Evolutionary conservation across 1,140 invertebrate genomes (phyloP).

Genomic region (Hyphantria cunea): DNA sequence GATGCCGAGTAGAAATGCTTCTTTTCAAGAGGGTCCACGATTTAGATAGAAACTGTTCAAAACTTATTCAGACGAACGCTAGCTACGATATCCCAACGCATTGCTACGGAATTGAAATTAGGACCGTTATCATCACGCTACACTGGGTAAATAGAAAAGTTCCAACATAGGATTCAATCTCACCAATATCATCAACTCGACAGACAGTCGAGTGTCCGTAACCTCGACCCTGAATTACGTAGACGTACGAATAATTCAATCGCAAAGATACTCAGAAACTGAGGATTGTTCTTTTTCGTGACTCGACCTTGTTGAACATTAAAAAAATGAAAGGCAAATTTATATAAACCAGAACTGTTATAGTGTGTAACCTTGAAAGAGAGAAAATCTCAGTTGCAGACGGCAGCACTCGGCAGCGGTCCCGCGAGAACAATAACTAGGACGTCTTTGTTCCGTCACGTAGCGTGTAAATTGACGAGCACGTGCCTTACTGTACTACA

Average conservation of each 20-base stretch:
- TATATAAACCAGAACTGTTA: conserved; percentile 34
- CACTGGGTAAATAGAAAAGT: conserved; percentile 57
- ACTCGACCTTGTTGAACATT: conserved; percentile 37
- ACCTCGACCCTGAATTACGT: conserved; percentile 45
- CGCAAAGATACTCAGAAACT: conserved; percentile 22
- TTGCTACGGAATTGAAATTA: conserved; percentile 68
- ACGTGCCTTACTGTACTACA: conserved; percentile 48
- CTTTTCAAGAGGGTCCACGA: conserved; percentile 51
- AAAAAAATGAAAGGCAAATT: conserved; percentile 54
- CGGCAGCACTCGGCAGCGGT: conserved; percentile 33
- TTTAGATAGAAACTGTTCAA: conserved; percentile 47
- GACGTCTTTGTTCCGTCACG: conserved; percentile 56
- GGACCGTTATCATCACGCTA: conserved; percentile 47
- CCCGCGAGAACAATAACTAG: conserved; percentile 61
- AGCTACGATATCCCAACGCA: conserved; percentile 54
- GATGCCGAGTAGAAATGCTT: conserved; percentile 57
- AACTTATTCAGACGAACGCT: conserved; percentile 51
- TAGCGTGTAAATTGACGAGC: conserved; percentile 49
- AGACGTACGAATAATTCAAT: conserved; percentile 35
- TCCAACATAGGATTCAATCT: conserved; percentile 51
- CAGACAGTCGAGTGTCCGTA: conserved; percentile 12
- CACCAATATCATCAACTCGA: conserved; percentile 41
- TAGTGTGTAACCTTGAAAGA: conserved; percentile 51
- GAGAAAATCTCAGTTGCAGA: conserved; percentile 46
- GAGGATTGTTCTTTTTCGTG: conserved; percentile 36